A percentile compares a stretch with the other conserved stretches of the same genome.
phyloP scores from a whole-genome alignment of 1,140 invertebrate genomes.

The Drosophila elegans region DNA sequence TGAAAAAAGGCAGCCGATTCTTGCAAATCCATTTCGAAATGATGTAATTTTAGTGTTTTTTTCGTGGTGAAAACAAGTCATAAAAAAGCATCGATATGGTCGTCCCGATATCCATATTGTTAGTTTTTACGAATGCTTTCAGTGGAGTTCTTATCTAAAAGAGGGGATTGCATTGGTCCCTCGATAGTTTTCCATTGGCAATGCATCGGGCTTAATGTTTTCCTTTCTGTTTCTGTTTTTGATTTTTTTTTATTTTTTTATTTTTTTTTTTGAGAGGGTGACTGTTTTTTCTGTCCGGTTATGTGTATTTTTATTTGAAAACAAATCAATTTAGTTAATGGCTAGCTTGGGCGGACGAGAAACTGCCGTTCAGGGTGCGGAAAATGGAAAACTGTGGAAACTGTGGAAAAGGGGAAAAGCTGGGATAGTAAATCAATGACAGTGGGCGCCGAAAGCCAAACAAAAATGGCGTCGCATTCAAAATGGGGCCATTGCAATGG shows the following conservation, averaged over 20 bases:
- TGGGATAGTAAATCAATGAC: slow-evolving; percentile 53
- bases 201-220: slow-evolving; percentile 9
- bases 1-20: background rate
- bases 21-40: slow-evolving; percentile 3
- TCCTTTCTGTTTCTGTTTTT: background rate
- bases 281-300: slow-evolving; percentile 22
- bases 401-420: slow-evolving; percentile 5
- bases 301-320: slow-evolving; percentile 42
- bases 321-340: slow-evolving; percentile 66
- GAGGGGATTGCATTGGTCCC: slow-evolving; percentile 1
- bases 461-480: slow-evolving; percentile 37
- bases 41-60: background rate
- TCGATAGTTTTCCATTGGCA: slow-evolving; percentile 18
- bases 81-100: slow-evolving; percentile 5
- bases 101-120: slow-evolving; percentile 8
- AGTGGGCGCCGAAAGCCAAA: slow-evolving; percentile 43
- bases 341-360: slow-evolving; percentile 14
- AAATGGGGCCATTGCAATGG: slow-evolving; percentile 34
- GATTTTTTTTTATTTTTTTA: background rate
- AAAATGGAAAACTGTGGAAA: background rate
- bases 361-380: slow-evolving; percentile 22
- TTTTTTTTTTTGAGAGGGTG: slow-evolving; percentile 12
- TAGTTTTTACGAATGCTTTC: slow-evolving; percentile 2
- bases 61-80: background rate
- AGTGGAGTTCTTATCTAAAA: slow-evolving; percentile 20